A percentile compares a stretch with the other conserved stretches of the same genome.
Evolutionary conservation across 1,140 invertebrate species (phyloP).

Genomic region (Camponotus vicinus): DNA sequence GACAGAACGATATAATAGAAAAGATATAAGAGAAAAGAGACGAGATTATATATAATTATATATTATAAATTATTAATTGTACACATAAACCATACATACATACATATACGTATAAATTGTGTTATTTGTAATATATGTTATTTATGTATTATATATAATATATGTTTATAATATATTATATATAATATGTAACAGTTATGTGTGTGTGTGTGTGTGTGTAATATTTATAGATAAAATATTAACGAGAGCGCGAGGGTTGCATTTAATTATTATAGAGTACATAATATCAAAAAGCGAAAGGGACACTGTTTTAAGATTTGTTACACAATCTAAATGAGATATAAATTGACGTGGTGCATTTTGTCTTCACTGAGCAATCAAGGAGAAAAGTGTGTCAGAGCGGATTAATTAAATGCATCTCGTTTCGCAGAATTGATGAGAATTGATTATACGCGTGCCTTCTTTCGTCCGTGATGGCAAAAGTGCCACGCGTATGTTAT

Average conservation of each 20-base stretch:
- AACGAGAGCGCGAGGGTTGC: slow-evolving; percentile 21
- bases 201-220: no score
- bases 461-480: slow-evolving; percentile 29
- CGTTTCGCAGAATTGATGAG: slow-evolving; percentile 23
- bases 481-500: slow-evolving; percentile 36
- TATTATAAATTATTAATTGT: no score
- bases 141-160: slow-evolving; percentile 50
- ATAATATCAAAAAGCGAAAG: slow-evolving; percentile 60
- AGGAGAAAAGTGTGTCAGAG: neutral
- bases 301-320: slow-evolving; percentile 70
- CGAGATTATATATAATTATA: no score
- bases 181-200: slow-evolving; percentile 7
- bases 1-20: slow-evolving; percentile 21
- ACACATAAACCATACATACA: no score
- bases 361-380: slow-evolving; percentile 43
- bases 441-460: slow-evolving; percentile 31
- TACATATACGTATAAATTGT: no score
- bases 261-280: slow-evolving; percentile 67
- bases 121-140: no score
- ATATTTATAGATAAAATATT: slow-evolving; percentile 44
- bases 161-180: neutral
- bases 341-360: slow-evolving; percentile 55
- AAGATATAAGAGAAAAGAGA: neutral
- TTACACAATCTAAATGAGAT: slow-evolving; percentile 66
- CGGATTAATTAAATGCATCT: slow-evolving; percentile 37